Base-by-base conservation (phyloP, 2,888 invertebrate species). In the Agriopis marginaria region DNA sequence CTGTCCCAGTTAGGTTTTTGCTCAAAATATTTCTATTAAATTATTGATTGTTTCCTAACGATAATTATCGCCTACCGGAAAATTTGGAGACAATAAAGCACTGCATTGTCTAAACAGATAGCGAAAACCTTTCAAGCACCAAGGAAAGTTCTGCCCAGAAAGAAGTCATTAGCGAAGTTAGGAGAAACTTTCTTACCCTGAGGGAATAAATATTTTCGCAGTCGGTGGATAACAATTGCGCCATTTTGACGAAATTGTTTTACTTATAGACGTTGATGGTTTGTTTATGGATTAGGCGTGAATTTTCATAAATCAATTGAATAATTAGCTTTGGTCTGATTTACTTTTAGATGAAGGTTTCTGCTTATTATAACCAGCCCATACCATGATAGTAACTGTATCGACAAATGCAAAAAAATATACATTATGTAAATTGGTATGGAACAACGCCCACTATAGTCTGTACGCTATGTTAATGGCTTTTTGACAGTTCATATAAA, bases 121-220 rank as follows among this genome's bases (percentile, higher is more conserved):
- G 86, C 85, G 85, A 86, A 83, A 88, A 87, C 86, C 86, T 86
- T 86, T 84, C 83, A 82, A 89, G 86, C 83, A 81, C 83, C 86
- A 83, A 78, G 82, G 79, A 83, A 91, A 91, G 88, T 92, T 80
- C 80, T 79, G 85, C 85, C 87, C 86, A 84, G 87, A 92, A 92
- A 92, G 89, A 90, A 91, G 91, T 92, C 91, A 91, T 92, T 93
- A 93, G 88, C 83, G 74, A 89, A 92, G 87, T 91, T 91, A 81
- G 77, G 81, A 80, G 80, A 82, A 89, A 91, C 84, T 90, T 88
- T 84, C 81, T 80, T 79, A 82, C 86, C 81, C 80, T 77, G 77
- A 66, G 86, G 86, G 87, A 88, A 88, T 87, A 92, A 92, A 92
- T 90, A 92, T 92, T 91, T 87, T 83, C 84, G 82, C 83, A 86